Conservation (phyloP, 2,113 vertebrate species). For the human (Homo sapiens) region GRCh38 chr3:178520001-178520500, state of each 20-base stretch:
- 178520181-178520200: slow-evolving; percentile 51
- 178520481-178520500: neutral
- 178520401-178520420: slow-evolving; percentile 62
- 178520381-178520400: neutral
- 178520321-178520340: neutral
- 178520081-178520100: slow-evolving; percentile 22
- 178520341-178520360: slow-evolving; percentile 28
- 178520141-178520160: slow-evolving; percentile 8
- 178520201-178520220: slow-evolving; percentile 30
- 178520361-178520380: slow-evolving; percentile 17
- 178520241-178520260: slow-evolving; percentile 8
- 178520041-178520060: neutral
- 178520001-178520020: neutral
- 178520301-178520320: slow-evolving; percentile 18
- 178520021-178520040: neutral
- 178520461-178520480: slow-evolving; percentile 42
- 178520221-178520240: slow-evolving; percentile 54
- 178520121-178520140: slow-evolving; percentile 64
- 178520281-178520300: slow-evolving; percentile 34
- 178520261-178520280: neutral
- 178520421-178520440: slow-evolving; percentile 40
- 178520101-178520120: slow-evolving; percentile 61
- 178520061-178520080: neutral
- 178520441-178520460: slow-evolving; percentile 37
- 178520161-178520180: slow-evolving; percentile 27